phyloP scores from a whole-genome alignment of 2,113 vertebrate species.

The Oryzias javanicus region DNA sequence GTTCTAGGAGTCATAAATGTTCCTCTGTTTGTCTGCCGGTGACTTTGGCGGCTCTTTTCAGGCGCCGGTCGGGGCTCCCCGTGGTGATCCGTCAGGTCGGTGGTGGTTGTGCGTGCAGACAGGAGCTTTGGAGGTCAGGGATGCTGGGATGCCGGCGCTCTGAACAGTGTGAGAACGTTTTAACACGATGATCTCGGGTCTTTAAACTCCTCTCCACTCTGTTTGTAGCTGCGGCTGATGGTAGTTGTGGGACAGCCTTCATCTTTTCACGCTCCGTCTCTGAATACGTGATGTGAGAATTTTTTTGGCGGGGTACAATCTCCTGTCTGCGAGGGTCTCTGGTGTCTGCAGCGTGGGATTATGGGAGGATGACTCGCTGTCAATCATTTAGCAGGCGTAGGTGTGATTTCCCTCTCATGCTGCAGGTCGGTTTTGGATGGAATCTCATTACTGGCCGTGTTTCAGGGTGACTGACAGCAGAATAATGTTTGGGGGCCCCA shows the following conservation, averaged over 20 bases:
- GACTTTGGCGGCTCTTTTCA: neutral
- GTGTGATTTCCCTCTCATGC: constrained; percentile 51
- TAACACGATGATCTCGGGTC: constrained; percentile 20
- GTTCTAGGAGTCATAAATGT: too few species aligned
- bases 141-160: constrained; percentile 9
- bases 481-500: constrained; percentile 51
- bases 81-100: neutral
- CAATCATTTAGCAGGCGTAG: constrained; percentile 52
- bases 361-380: constrained; percentile 55
- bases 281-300: constrained; percentile 53
- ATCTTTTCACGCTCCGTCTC: constrained; percentile 22
- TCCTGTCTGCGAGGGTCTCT: constrained; percentile 38
- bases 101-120: constrained; percentile 32
- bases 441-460: constrained; percentile 56
- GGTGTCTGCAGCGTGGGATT: constrained; percentile 56
- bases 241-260: constrained; percentile 24
- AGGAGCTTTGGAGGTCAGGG: constrained; percentile 17
- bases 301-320: constrained; percentile 14
- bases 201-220: constrained; percentile 5
- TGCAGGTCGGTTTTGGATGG: constrained; percentile 43
- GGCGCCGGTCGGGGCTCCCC: neutral
- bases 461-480: constrained; percentile 63
- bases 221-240: constrained; percentile 24
- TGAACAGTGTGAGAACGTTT: constrained; percentile 36
- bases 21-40: too few species aligned